Evolutionary conservation across 2,113 vertebrate species (phyloP), one percentile per base, ranked within the genome.

Genomic region (Anolis sagrei): DNA sequence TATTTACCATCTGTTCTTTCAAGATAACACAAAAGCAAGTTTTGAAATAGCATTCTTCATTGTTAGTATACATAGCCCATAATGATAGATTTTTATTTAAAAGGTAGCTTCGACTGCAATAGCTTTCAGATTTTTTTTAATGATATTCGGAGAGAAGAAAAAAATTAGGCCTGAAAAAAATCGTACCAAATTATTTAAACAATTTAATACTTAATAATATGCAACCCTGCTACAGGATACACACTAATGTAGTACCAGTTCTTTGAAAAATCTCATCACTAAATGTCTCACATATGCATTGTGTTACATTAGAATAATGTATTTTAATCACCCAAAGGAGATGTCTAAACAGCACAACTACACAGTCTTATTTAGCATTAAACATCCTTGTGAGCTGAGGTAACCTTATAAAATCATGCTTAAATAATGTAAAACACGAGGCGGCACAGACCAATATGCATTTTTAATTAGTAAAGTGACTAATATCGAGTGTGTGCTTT

Each of bases 391-490:
- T 97, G 97, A 98, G 98, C 95, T 95, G 95, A 97, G 97, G 97
- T 98, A 98, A 98, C 97, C 97, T 97, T 97, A 97, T 97, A 97
- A 97, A 97, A 95, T 97, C 97, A 93, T 95, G 96, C 96, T 98
- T 99, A 97, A 99, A 99, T 99, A 99, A 99, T 99, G 98, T 98
- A 99, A 96, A 97, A 94, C 94, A 97, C 88, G 96, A 98, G 97
- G 95, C 97, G 94, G 97, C 97, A 96, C 97, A 95, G 97, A 98
- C 98, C 98, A 98, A 98, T 98, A 98, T 99, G 94, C 98, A 99
- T 99, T 99, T 98, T 99, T 99, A 99, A 99, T 99, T 99, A 98
- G 97, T 98, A 99, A 99, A 99, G 98, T 98, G 98, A 98, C 98
- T 98, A 99, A 99, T 99, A 99, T 99, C 97, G 97, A 97, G 97